Evolutionary conservation across 2,113 vertebrate species (phyloP), one percentile per base, ranked within the genome.

Genomic region (Pleuronectes platessa): DNA sequence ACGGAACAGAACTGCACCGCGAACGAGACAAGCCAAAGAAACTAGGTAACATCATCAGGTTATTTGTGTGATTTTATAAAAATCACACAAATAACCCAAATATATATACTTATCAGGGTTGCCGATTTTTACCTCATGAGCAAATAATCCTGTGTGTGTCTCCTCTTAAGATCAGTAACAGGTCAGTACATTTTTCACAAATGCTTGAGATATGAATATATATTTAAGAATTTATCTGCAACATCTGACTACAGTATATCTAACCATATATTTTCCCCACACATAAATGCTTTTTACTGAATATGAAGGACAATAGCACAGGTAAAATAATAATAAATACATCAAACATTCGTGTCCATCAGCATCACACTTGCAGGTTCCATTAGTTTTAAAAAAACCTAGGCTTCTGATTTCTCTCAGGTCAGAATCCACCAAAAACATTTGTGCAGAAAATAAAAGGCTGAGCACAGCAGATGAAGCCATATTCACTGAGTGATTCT

Each of bases 401-500:
- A n/a, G n/a, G n/a, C n/a, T 31, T 63, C 53, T 2, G 42, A 58
- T 71, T 58, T 13, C 76, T 89, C 53, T 70, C 55, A 17, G 85
- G 71, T 79, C 69, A 81, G 86, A 78, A 76, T 91, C 53, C 63
- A 82, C 88, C 81, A 71, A 81, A 31, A 31, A 31, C 31, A 31
- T 31, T 31, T 31, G 7, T 31, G 27, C 31, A 31, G 31, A 31
- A 31, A 77, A 86, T 70, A 86, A 90, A 81, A 79, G 79, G 53
- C 72, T n/a, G 40, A 60, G 82, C 78, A 70, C 62, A 68, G 31
- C 74, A 77, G 82, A 86, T 88, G 81, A 87, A 76, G 75, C 80
- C 76, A 70, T 71, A 84, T 85, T 82, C 83, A 66, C 55, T 73
- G 49, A 68, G 82, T 84, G 89, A 90, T 93, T 89, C 84, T 90